Evolutionary conservation across 2,797 vertebrate species (phyloP).

Genomic region (Myotis myotis): DNA sequence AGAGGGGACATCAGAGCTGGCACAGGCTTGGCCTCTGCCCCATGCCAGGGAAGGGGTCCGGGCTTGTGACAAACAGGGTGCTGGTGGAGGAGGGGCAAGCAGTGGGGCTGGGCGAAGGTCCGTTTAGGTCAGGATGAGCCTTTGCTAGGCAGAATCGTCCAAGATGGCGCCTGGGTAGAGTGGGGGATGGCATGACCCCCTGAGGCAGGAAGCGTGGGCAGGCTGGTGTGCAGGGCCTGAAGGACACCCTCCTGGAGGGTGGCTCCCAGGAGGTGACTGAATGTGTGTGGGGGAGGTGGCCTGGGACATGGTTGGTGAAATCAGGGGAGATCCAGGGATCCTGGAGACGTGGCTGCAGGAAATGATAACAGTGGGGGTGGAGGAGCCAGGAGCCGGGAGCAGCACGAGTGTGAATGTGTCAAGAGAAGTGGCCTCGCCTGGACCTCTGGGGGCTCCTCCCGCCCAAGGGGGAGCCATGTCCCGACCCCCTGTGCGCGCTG

Average conservation of each 20-base stretch:
- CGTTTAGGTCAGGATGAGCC: not conserved
- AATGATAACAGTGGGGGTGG: not conserved
- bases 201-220: not conserved
- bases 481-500: accelerated
- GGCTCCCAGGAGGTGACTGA: not conserved
- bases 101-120: too few species aligned
- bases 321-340: not conserved
- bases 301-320: not conserved
- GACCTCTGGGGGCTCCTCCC: not conserved
- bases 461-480: not conserved
- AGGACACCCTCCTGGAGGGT: not conserved
- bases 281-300: not conserved
- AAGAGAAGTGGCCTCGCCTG: not conserved
- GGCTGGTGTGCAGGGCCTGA: not conserved
- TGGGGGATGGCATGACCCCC: not conserved
- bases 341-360: not conserved
- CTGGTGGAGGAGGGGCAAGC: not conserved
- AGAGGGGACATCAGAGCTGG: not conserved
- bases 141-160: not conserved
- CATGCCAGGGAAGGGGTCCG: not conserved
- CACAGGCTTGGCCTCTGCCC: not conserved
- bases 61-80: not conserved
- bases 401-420: not conserved
- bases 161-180: not conserved
- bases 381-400: not conserved